Percentiles rank a stretch among this genome's conserved stretches.
These are phyloP conservation scores for Siniperca obscura DNA, from an alignment of 2,797 vertebrate species.

Conservation along the genomic window DNA sequence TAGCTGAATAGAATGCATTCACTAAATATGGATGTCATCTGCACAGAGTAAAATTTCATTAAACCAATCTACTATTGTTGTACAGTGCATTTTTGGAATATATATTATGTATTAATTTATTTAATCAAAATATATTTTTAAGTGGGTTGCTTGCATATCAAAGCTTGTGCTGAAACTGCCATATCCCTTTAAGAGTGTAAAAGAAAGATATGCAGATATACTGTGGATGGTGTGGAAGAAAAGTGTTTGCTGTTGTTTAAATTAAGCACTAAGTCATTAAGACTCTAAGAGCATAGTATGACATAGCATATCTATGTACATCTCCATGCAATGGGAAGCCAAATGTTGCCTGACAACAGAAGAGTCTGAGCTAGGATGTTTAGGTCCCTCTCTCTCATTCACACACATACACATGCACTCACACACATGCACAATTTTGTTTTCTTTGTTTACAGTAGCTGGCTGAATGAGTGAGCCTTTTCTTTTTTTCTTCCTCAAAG, in stretches of 20 bases:
- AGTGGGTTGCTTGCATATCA: background rate
- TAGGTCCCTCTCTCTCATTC: slow-evolving; percentile 2
- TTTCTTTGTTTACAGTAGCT: slow-evolving; percentile 19
- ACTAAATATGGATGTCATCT: background rate
- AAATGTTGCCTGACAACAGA: slow-evolving; percentile 7
- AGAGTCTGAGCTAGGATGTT: slow-evolving; percentile 7
- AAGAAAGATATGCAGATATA: slow-evolving; percentile 1
- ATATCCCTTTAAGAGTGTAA: background rate
- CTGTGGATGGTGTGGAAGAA: background rate
- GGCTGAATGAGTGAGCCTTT: slow-evolving; percentile 20
- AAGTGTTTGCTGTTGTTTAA: background rate
- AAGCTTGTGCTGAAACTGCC: background rate
- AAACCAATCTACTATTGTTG: background rate
- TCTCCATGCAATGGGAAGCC: background rate
- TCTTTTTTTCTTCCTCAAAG: slow-evolving; percentile 5
- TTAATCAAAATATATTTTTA: background rate
- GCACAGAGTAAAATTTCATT: background rate
- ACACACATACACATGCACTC: background rate
- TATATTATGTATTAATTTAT: background rate
- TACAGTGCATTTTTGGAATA: background rate
- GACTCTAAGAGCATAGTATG: background rate
- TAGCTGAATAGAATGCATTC: background rate
- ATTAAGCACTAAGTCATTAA: background rate
- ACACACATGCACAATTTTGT: background rate
- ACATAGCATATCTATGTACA: background rate